Conservation (phyloP, 2,797 vertebrate species). For the Sebastes oblongus region DNA sequence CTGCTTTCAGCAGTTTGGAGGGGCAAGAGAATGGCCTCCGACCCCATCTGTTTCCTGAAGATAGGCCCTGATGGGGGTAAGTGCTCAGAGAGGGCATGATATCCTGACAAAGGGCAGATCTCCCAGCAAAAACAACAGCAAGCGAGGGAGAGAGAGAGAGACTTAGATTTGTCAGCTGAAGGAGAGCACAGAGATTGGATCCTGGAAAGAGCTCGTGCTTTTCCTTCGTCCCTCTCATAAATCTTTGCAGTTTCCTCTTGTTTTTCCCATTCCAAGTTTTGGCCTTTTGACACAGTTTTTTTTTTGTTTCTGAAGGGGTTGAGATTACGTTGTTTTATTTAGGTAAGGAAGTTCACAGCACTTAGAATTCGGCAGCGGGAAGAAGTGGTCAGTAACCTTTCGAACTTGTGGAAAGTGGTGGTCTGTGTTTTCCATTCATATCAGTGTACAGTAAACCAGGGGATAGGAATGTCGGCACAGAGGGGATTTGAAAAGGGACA, state of each 20-base stretch:
- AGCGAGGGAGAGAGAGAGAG: constrained; percentile 59
- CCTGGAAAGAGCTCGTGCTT: constrained; percentile 81
- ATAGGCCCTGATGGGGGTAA: constrained; percentile 91
- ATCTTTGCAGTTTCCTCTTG: constrained; percentile 90
- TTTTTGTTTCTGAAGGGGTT: constrained; percentile 82
- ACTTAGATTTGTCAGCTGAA: constrained; percentile 77
- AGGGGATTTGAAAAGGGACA: constrained; percentile 52
- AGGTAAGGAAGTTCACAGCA: constrained; percentile 90
- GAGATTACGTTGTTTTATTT: constrained; percentile 87
- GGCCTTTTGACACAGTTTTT: constrained; percentile 84
- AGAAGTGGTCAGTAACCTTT: constrained; percentile 92
- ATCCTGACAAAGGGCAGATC: constrained; percentile 84
- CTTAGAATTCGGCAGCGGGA: constrained; percentile 87
- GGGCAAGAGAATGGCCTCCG: constrained; percentile 95
- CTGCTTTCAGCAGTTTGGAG: constrained; percentile 94
- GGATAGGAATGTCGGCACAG: constrained; percentile 69
- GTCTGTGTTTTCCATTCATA: constrained; percentile 75
- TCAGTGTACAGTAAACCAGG: constrained; percentile 48
- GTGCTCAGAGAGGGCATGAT: constrained; percentile 86
- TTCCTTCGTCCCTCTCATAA: constrained; percentile 87
- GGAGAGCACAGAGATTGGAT: constrained; percentile 75
- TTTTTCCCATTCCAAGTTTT: constrained; percentile 93
- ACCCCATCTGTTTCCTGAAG: constrained; percentile 99
- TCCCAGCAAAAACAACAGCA: constrained; percentile 77
- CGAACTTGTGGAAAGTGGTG: constrained; percentile 86